Conservation (phyloP, 2,888 invertebrate genomes). For the Macrophya annulata region DNA sequence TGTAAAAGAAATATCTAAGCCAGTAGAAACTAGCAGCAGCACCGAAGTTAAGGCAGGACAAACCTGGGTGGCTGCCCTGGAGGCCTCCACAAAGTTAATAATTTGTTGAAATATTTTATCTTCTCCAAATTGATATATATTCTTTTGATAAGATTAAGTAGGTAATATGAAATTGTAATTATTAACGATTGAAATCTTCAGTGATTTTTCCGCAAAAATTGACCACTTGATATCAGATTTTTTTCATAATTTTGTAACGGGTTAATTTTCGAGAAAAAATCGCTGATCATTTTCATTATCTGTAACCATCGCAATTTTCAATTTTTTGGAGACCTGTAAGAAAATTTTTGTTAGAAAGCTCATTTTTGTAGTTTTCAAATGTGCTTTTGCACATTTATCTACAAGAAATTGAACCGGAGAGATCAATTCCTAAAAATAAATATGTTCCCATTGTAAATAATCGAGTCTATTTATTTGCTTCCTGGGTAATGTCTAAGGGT, state of each 20-base stretch:
- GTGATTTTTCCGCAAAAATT: neutral
- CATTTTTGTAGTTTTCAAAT: neutral
- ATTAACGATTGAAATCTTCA: neutral
- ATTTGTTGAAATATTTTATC: neutral
- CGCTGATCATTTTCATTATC: neutral
- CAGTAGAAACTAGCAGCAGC: constrained; percentile 17
- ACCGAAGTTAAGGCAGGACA: neutral
- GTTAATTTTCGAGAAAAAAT: neutral
- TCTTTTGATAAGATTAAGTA: neutral
- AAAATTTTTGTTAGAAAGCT: neutral
- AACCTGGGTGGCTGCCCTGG: neutral
- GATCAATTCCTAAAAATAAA: neutral
- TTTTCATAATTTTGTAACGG: neutral
- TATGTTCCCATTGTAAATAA: neutral
- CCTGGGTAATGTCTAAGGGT: neutral
- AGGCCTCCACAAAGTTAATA: neutral
- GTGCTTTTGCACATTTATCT: neutral
- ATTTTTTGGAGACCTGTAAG: neutral
- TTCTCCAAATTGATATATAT: too few species aligned
- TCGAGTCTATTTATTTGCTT: neutral
- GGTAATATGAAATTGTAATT: neutral
- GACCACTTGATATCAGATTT: neutral
- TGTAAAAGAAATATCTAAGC: constrained; percentile 27
- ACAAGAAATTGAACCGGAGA: neutral
- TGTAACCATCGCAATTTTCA: neutral